Evolutionary conservation across 2,113 vertebrate species (phyloP), one percentile per base, ranked within the genome.

Genomic region (Aspiorhynchus laticeps): DNA sequence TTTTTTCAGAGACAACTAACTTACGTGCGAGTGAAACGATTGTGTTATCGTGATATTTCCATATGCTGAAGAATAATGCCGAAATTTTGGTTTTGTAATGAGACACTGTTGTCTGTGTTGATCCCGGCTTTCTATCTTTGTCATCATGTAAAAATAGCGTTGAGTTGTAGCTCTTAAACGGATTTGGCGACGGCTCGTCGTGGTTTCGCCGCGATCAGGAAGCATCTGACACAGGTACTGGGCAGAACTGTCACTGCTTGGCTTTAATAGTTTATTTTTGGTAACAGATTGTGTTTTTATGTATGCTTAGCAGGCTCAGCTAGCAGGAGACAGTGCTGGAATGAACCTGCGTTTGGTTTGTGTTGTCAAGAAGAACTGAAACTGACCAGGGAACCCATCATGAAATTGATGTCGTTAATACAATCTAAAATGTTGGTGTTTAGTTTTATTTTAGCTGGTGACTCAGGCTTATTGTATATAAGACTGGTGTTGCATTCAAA

Each of bases 131-230:
- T 71, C 63, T 83, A 33, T 83, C 41, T 84, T 84, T 74, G 82
- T 74, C 82, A 56, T 17, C 31, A 28, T 74, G 46, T 74, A 74
- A 74, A 84, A 84, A 84, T 84, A 84, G 82, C 69, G 48, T 41
- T 19, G 48, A 38, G 31, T 69, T 83, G n/a, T 41, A 41, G 69
- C 82, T 59, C 69, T 84, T 84, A 84, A 74, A 84, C 82, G 67
- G 82, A 84, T 84, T 84, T 84, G 67, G 46, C 33, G 21, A 56
- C 31, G 78, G 56, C 78, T 80, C 12, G 78, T 53, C n/a, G 81
- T 24, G 26, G n/a, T 48, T 83, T 69, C 41, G 48, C 63, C 8
- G 38, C 31, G 63, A 83, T 71, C 63, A 46, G 10, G 81, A 83
- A 46, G 11, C 28, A 21, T 10, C 28, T 53, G 41, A 67, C 80